phyloP scores from a whole-genome alignment of 2,888 invertebrate species.

The Rotaria socialis region DNA sequence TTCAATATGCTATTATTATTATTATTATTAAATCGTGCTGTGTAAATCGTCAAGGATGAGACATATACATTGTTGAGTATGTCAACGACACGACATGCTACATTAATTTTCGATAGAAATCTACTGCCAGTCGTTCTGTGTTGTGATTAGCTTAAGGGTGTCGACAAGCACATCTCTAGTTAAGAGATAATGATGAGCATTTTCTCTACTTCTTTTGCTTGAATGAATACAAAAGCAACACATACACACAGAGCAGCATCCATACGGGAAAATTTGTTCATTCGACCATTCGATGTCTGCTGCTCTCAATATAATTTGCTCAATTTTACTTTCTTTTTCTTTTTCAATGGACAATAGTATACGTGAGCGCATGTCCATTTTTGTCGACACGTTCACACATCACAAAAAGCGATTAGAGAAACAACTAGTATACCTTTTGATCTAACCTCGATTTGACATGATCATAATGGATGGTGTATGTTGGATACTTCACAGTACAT shows the following conservation, averaged over 20 bases:
- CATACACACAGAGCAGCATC: background rate
- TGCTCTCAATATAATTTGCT: background rate
- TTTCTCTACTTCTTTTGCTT: slow-evolving; percentile 10
- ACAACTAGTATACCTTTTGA: slow-evolving; percentile 32
- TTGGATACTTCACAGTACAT: slow-evolving; percentile 7
- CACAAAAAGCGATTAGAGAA: slow-evolving; percentile 9
- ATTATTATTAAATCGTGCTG: slow-evolving; percentile 22
- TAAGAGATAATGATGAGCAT: slow-evolving; percentile 13
- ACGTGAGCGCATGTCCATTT: slow-evolving; percentile 22
- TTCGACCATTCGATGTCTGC: background rate
- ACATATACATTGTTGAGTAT: slow-evolving; percentile 7
- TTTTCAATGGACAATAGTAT: background rate
- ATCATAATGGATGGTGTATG: slow-evolving; percentile 29
- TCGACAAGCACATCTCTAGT: background rate
- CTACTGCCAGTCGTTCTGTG: background rate
- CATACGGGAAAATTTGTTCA: background rate
- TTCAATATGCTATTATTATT: background rate
- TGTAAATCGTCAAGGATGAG: background rate
- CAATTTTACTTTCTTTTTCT: background rate
- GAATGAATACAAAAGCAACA: background rate
- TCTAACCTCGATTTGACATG: slow-evolving; percentile 26
- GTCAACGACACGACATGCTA: slow-evolving; percentile 23
- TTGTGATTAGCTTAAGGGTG: slow-evolving; percentile 23
- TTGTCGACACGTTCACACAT: slow-evolving; percentile 17
- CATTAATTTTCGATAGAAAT: slow-evolving; percentile 23